phyloP scores from a whole-genome alignment of 1,140 invertebrate genomes.

The Bathynomus jamesi region DNA sequence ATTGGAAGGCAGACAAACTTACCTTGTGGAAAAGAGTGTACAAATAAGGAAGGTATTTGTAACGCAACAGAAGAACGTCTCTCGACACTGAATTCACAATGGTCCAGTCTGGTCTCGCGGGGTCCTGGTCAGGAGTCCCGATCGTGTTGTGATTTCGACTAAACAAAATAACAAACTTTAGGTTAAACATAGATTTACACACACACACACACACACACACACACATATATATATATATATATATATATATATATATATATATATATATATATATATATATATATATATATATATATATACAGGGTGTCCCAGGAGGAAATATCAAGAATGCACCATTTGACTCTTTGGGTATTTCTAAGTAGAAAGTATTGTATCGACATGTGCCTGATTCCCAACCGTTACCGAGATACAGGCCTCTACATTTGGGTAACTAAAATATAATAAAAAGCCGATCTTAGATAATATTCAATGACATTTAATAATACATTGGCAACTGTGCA shows the following conservation, averaged over 20 bases:
- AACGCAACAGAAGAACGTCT: constrained; percentile 42
- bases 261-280: not conserved
- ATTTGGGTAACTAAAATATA: no score
- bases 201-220: not conserved
- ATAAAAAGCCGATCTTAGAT: no score
- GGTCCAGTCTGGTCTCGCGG: constrained; percentile 38
- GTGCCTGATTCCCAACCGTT: no score
- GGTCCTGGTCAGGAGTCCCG: constrained; percentile 37
- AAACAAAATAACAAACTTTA: constrained; percentile 49
- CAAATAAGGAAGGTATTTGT: constrained; percentile 45
- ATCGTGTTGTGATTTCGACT: constrained; percentile 70
- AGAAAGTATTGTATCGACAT: no score
- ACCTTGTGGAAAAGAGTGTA: constrained; percentile 46
- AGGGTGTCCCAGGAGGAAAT: no score
- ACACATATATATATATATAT: not conserved
- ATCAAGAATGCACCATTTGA: no score
- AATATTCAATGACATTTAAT: no score
- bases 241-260: not conserved
- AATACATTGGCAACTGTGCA: no score
- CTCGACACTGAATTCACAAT: constrained; percentile 37
- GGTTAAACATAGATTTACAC: not conserved
- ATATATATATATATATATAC: not conserved
- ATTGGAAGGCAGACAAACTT: not conserved
- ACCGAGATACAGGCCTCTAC: no score
- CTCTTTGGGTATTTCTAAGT: no score